Base-by-base conservation (phyloP, 2,888 invertebrate species). In the Polymixis flavicincta region DNA sequence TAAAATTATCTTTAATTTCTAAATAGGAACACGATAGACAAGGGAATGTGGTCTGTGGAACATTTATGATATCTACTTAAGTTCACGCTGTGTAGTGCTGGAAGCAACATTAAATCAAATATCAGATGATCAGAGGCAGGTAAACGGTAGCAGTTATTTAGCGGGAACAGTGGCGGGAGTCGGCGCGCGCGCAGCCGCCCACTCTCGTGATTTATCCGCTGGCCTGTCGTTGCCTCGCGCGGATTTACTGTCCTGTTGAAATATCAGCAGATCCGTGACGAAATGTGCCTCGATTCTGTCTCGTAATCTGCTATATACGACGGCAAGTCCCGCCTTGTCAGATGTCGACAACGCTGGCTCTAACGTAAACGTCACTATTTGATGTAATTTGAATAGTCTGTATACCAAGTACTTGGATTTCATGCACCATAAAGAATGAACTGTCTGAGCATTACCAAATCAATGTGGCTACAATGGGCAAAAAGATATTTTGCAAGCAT, bases 71-170 rank as follows among this genome's bases (percentile, higher is more conserved):
- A 89, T 88, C 89, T 85, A 89, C 86, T 90, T 86, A 88, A 86
- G 84, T 90, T 89, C 87, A 88, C 74, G 87, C 87, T 88, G 89
- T 75, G 89, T 88, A 89, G 89, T 88, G 90, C 91, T 91, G 89
- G 91, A 89, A 92, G 92, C 91, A 90, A 90, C 92, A 93, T 93
- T 95, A 96, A 95, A 95, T 95, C 95, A 95, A 93, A 93, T 95
- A 95, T 95, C 95, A 94, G 95, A 95, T 95, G 95, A 95, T 95
- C 95, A 92, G 92, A 90, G 92, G 93, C 94, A 94, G 92, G 95
- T 94, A 95, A 96, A 96, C 96, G 95, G 96, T 96, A 96, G 96
- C 96, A 91, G 95, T 94, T 94, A 94, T 93, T 93, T 92, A 93
- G 93, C 93, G 86, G 90, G 90, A 90, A 90, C 90, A 90, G 90